Evolutionary conservation across 2,888 invertebrate genomes (phyloP).

Genomic region (Brachyptera risi): DNA sequence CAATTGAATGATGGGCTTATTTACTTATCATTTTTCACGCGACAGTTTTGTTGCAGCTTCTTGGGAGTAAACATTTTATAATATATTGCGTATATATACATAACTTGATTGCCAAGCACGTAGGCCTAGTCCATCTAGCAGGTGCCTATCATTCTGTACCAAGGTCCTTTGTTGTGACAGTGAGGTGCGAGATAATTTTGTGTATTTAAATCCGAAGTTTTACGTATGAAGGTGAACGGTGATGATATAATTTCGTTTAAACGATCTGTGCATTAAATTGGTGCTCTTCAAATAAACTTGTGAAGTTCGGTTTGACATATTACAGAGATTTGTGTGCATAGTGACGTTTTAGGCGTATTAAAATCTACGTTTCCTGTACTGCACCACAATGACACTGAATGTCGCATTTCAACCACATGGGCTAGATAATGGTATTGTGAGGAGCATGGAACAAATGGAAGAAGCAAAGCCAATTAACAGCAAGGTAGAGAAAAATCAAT

Average conservation of each 20-base stretch:
- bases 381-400: not conserved
- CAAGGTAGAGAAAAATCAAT: slow-evolving; percentile 1
- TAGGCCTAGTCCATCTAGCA: not conserved
- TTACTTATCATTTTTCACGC: not conserved
- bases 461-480: slow-evolving; percentile 4
- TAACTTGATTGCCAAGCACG: not conserved
- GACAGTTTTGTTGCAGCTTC: slow-evolving; percentile 27
- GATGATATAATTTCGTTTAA: too few species aligned
- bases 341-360: too few species aligned
- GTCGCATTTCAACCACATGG: not conserved
- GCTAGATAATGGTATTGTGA: not conserved
- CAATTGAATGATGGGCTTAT: not conserved
- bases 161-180: slow-evolving; percentile 21
- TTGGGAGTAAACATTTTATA: too few species aligned
- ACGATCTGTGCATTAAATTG: too few species aligned
- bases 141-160: not conserved
- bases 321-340: too few species aligned
- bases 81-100: too few species aligned
- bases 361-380: too few species aligned
- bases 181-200: too few species aligned
- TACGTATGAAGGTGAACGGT: too few species aligned
- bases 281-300: too few species aligned
- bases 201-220: too few species aligned
- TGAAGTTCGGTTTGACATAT: too few species aligned
- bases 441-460: slow-evolving; percentile 3